phyloP scores from a whole-genome alignment of 2,888 invertebrate genomes.

The Lottia gigantea region DNA sequence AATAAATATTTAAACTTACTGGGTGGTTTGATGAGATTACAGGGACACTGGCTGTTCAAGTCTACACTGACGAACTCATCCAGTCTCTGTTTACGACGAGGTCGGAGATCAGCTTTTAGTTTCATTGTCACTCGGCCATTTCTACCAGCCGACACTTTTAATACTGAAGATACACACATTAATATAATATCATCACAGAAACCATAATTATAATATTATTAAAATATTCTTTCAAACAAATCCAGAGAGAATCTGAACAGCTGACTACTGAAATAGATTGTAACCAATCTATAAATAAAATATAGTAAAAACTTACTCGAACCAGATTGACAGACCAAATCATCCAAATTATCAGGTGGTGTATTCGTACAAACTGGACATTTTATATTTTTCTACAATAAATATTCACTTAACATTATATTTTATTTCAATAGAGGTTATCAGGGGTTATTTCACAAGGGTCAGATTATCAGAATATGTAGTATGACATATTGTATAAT shows the following conservation, averaged over 20 bases:
- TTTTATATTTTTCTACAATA: too few species aligned
- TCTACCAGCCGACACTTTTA: slow-evolving; percentile 39
- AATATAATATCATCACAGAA: neutral
- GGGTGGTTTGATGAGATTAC: slow-evolving; percentile 30
- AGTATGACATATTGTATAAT: too few species aligned
- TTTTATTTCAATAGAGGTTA: too few species aligned
- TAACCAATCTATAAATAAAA: too few species aligned
- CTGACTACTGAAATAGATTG: too few species aligned
- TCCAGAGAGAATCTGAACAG: too few species aligned
- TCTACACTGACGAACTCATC: slow-evolving; percentile 35
- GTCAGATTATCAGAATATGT: too few species aligned
- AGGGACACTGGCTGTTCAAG: slow-evolving; percentile 35
- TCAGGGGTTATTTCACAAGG: too few species aligned
- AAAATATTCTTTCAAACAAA: too few species aligned
- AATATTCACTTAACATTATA: too few species aligned
- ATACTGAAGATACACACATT: slow-evolving; percentile 37
- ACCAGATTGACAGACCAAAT: slow-evolving; percentile 39
- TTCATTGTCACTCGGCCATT: slow-evolving; percentile 38
- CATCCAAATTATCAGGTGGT: slow-evolving; percentile 27
- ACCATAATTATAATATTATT: too few species aligned
- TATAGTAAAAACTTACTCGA: slow-evolving; percentile 33
- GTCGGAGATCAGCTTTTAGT: slow-evolving; percentile 40
- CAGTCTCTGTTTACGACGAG: slow-evolving; percentile 28
- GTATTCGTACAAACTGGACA: slow-evolving; percentile 31
- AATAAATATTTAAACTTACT: slow-evolving; percentile 23